Percentiles rank a stretch among this genome's conserved stretches.
Evolutionary conservation across 2,113 vertebrate genomes (phyloP).

Genomic region (Carlito syrichta): DNA sequence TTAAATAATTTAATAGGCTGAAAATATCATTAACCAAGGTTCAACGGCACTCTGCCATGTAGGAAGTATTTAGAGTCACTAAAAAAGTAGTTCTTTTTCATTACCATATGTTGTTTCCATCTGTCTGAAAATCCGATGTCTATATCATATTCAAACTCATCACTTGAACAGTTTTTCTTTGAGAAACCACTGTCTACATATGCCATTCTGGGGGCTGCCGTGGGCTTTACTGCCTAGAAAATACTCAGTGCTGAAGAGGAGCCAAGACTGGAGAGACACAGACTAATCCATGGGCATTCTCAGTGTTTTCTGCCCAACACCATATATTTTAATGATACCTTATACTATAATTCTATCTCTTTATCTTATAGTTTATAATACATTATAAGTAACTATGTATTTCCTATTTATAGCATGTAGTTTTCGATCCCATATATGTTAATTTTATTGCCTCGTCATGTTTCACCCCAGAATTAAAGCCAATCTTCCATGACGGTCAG

Average conservation of each 20-base stretch:
- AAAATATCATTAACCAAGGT: not conserved
- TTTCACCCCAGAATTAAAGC: constrained; percentile 13
- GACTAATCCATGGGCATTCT: not conserved
- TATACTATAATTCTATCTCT: not conserved
- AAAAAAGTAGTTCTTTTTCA: not conserved
- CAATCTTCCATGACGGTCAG: not conserved
- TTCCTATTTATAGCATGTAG: no score
- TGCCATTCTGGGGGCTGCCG: not conserved
- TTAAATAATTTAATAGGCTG: not conserved
- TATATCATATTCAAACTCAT: constrained; percentile 26
- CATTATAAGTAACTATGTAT: no score
- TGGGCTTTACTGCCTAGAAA: not conserved
- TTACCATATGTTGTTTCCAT: not conserved
- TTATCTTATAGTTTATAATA: not conserved
- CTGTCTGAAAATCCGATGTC: not conserved
- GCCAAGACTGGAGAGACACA: not conserved
- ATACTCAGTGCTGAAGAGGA: not conserved
- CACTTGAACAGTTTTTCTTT: constrained; percentile 10
- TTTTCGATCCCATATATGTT: not conserved
- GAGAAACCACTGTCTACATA: not conserved
- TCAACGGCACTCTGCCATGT: not conserved
- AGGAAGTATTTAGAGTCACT: not conserved
- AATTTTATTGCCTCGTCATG: not conserved
- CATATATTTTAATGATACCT: not conserved
- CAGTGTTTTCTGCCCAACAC: not conserved